phyloP scores from a whole-genome alignment of 2,797 vertebrate genomes.

The Phataginus tetradactyla region DNA sequence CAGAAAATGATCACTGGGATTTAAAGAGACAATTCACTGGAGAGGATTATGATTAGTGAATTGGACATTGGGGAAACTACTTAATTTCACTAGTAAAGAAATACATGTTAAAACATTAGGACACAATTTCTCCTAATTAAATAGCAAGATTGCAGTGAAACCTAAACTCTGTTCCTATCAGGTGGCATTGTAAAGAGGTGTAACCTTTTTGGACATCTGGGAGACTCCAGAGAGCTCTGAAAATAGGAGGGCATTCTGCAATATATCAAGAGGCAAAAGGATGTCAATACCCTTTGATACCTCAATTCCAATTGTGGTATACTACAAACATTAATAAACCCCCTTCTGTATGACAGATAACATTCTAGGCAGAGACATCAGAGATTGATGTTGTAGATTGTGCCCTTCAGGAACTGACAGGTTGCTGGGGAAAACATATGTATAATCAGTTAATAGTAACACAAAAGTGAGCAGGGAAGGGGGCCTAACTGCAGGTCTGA shows the following conservation, averaged over 20 bases:
- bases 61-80: background rate
- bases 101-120: background rate
- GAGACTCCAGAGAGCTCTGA: too few species aligned
- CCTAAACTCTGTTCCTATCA: background rate
- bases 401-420: background rate
- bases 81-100: slow-evolving; percentile 2
- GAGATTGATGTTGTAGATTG: background rate
- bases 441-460: background rate
- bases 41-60: background rate
- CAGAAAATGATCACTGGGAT: slow-evolving; percentile 21
- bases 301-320: background rate
- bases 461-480: background rate
- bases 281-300: background rate
- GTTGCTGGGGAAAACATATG: background rate
- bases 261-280: background rate
- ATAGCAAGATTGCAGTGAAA: background rate
- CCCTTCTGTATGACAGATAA: background rate
- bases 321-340: background rate
- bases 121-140: background rate
- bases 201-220: background rate
- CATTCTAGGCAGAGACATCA: background rate
- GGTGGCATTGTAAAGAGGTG: background rate
- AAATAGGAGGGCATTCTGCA: background rate
- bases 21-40: background rate
- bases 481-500: background rate